Conservation (phyloP, 2,113 vertebrate species). For the Embiotoca jacksoni region DNA sequence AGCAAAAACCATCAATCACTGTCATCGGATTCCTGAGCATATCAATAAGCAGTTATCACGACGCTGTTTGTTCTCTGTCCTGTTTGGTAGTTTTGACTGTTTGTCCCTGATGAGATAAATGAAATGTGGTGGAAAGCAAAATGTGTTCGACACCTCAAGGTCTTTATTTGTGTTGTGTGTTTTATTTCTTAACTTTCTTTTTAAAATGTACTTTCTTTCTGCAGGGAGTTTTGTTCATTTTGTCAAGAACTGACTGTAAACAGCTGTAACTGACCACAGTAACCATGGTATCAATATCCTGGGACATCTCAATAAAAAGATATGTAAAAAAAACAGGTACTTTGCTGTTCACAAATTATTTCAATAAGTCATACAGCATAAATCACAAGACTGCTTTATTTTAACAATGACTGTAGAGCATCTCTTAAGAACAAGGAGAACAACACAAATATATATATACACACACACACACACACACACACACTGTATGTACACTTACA, state of each 20-base stretch:
- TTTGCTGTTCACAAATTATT: background rate
- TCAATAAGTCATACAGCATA: background rate
- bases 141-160: background rate
- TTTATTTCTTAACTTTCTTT: background rate
- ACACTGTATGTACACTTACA: conserved; percentile 40
- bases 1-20: background rate
- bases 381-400: conserved; percentile 43
- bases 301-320: background rate
- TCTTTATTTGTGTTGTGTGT: background rate
- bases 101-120: background rate
- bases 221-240: background rate
- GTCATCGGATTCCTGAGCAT: background rate
- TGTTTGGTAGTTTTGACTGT: background rate
- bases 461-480: conserved; percentile 30
- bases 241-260: background rate
- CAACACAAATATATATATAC: conserved; percentile 23
- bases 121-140: background rate
- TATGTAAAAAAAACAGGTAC: background rate
- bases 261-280: background rate
- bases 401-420: background rate
- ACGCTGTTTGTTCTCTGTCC: conserved; percentile 1
- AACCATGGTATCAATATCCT: background rate
- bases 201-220: background rate
- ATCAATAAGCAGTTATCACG: conserved; percentile 25
- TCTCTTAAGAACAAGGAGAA: conserved; percentile 1